phyloP scores from a whole-genome alignment of 2,113 vertebrate genomes.

The Xenopus tropicalis region DNA sequence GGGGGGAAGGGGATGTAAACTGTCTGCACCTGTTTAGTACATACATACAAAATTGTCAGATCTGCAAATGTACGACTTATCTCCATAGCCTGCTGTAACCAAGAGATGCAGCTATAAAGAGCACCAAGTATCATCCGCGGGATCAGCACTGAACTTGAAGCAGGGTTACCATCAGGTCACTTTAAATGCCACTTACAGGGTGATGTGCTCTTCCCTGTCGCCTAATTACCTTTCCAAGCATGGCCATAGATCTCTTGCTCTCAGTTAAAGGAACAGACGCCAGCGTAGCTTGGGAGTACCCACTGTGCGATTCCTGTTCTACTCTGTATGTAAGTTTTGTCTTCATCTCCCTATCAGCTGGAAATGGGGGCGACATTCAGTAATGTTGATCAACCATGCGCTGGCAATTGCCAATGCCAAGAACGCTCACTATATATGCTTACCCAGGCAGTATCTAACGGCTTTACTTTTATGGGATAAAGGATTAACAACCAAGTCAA shows the following conservation, averaged over 20 bases:
- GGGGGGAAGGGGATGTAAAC: not conserved
- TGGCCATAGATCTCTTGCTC: not conserved
- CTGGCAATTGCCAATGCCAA: no score
- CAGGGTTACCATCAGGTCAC: constrained; percentile 22
- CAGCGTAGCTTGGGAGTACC: no score
- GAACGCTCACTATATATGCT: no score
- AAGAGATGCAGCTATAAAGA: constrained; percentile 4
- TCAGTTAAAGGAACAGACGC: no score
- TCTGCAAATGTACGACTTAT: not conserved
- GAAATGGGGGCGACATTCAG: no score
- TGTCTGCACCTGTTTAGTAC: constrained; percentile 14
- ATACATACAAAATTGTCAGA: constrained; percentile 17
- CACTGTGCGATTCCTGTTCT: no score
- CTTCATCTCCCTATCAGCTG: no score
- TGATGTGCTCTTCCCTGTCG: not conserved
- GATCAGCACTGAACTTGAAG: not conserved
- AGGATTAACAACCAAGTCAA: no score
- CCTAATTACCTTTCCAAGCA: not conserved
- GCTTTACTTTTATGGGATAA: no score
- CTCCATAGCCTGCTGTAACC: not conserved
- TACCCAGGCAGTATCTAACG: no score
- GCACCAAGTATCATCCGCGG: not conserved
- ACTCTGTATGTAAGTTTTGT: no score
- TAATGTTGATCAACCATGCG: no score
- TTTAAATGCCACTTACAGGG: constrained; percentile 7